phyloP scores from a whole-genome alignment of 2,888 invertebrate genomes.

The Isotomurus palustris region DNA sequence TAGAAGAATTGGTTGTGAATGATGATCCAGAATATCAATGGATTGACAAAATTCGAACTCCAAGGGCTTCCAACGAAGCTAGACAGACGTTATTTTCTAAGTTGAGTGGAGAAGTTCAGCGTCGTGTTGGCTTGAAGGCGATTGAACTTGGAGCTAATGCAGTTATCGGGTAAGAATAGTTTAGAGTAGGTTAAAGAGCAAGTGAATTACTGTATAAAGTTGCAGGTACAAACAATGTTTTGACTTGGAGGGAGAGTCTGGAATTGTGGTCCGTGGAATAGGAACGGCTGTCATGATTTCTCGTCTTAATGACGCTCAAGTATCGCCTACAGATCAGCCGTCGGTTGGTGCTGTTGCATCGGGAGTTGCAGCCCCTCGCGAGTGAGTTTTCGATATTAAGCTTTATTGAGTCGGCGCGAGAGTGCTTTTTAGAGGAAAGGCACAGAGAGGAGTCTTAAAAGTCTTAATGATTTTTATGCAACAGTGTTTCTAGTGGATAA shows the following conservation, averaged over 20 bases:
- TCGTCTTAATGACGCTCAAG: slow-evolving; percentile 50
- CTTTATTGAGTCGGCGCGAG: too few species aligned
- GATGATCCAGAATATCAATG: slow-evolving; percentile 98
- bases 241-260: slow-evolving; percentile 94
- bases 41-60: slow-evolving; percentile 98
- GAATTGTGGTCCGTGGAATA: slow-evolving; percentile 90
- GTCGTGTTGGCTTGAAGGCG: slow-evolving; percentile 89
- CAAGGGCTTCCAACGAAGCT: slow-evolving; percentile 94
- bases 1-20: slow-evolving; percentile 90
- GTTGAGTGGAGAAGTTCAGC: slow-evolving; percentile 87
- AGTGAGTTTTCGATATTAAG: too few species aligned
- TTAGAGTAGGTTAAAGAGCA: not conserved
- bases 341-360: too few species aligned
- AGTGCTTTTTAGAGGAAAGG: too few species aligned
- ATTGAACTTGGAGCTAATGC: slow-evolving; percentile 90
- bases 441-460: too few species aligned
- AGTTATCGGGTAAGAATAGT: slow-evolving; percentile 66
- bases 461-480: too few species aligned
- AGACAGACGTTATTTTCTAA: slow-evolving; percentile 92
- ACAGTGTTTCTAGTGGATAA: too few species aligned
- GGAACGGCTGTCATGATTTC: slow-evolving; percentile 79
- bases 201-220: slow-evolving; percentile 12
- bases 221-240: slow-evolving; percentile 82
- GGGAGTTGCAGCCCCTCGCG: too few species aligned
- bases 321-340: slow-evolving; percentile 42